Percentiles rank a stretch among this genome's conserved stretches.
These are phyloP conservation scores for Trachurus trachurus DNA, from an alignment of 2,797 vertebrate genomes.

Conservation along the genomic window DNA sequence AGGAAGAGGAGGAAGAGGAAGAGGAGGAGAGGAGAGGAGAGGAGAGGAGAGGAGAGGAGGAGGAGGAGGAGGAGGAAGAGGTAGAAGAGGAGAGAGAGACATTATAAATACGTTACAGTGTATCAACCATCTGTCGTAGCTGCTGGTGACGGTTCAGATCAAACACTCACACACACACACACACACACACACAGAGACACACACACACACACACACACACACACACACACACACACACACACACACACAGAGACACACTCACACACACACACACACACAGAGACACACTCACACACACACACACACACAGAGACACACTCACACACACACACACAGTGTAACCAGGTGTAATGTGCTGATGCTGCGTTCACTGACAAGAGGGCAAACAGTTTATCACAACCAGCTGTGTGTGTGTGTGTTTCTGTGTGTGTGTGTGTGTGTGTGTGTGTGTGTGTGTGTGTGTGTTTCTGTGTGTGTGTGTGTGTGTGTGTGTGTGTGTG, in stretches of 20 bases:
- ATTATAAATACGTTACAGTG: constrained; percentile 27
- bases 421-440: constrained; percentile 5
- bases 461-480: constrained; percentile 31
- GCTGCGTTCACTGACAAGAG: constrained; percentile 42
- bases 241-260: constrained; percentile 10
- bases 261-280: no score
- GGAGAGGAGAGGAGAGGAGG: no score
- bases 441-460: constrained; percentile 20
- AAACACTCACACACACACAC: constrained; percentile 37
- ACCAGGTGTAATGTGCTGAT: constrained; percentile 27
- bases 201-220: constrained; percentile 16
- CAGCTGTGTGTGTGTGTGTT: constrained; percentile 4
- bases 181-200: constrained; percentile 7
- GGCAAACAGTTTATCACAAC: constrained; percentile 20
- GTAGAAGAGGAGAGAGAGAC: background rate
- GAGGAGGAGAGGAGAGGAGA: no score
- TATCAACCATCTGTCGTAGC: constrained; percentile 64
- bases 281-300: no score
- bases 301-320: no score
- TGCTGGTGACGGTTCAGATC: constrained; percentile 66
- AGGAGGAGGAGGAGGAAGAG: no score
- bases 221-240: constrained; percentile 14
- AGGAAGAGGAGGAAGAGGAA: no score
- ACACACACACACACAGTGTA: no score
- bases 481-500: constrained; percentile 25